These are phyloP conservation scores for Callimorpha dominula DNA, from an alignment of 2,888 invertebrate species.

Conservation along the genomic window DNA sequence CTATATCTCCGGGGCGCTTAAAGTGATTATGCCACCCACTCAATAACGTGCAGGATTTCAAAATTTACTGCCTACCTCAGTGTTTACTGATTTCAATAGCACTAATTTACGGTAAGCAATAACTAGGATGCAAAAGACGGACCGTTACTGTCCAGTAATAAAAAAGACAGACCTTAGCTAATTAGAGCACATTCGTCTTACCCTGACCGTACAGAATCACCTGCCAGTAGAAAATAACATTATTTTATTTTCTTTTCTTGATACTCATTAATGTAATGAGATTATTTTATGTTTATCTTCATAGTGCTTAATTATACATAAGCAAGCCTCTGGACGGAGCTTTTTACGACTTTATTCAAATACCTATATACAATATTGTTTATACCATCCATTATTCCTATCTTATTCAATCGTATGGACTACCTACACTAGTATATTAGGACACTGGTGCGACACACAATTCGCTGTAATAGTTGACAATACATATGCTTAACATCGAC, in stretches of 20 bases:
- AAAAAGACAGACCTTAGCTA: slow-evolving; percentile 3
- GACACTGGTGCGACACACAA: slow-evolving; percentile 79
- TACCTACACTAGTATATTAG: slow-evolving; percentile 55
- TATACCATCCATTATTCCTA: slow-evolving; percentile 52
- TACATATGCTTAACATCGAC: slow-evolving; percentile 67
- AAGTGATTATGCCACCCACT: neutral
- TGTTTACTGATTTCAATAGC: neutral
- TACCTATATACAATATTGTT: slow-evolving; percentile 56
- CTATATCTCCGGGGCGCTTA: neutral
- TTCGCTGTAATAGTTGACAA: slow-evolving; percentile 67
- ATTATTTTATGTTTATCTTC: slow-evolving; percentile 36
- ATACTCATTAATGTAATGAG: slow-evolving; percentile 20
- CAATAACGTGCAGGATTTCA: neutral
- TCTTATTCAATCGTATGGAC: slow-evolving; percentile 50
- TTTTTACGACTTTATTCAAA: slow-evolving; percentile 59
- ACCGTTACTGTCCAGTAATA: neutral
- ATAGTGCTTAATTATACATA: slow-evolving; percentile 44
- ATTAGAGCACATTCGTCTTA: neutral
- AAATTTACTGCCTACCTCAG: neutral
- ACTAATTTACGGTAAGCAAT: neutral
- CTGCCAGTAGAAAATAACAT: slow-evolving; percentile 10
- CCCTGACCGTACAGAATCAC: slow-evolving; percentile 6
- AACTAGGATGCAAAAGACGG: neutral
- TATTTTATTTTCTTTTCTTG: slow-evolving; percentile 9
- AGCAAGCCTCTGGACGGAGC: slow-evolving; percentile 68